Evolutionary conservation across 2,113 vertebrate genomes (phyloP).

Genomic region (Gasterosteus nipponicus): DNA sequence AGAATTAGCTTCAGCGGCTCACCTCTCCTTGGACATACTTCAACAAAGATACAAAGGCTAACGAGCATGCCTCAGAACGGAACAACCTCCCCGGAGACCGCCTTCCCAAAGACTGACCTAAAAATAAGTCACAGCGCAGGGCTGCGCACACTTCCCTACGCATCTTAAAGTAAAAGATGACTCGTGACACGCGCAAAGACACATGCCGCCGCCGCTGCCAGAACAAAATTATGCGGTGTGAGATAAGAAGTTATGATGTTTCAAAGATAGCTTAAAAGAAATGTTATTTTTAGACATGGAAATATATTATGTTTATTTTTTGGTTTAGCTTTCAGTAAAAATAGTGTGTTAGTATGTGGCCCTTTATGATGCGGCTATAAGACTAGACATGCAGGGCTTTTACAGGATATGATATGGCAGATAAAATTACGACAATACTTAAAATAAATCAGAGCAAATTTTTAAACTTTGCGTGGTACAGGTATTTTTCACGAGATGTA

Average conservation of each 20-base stretch:
- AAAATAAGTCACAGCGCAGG: slow-evolving; percentile 76
- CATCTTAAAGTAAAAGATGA: slow-evolving; percentile 64
- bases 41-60: slow-evolving; percentile 36
- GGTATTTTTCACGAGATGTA: not conserved
- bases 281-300: not conserved
- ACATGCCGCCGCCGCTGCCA: slow-evolving; percentile 35
- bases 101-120: slow-evolving; percentile 73
- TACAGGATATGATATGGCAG: slow-evolving; percentile 14
- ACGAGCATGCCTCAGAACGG: slow-evolving; percentile 40
- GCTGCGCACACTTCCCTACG: slow-evolving; percentile 57
- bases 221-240: not conserved
- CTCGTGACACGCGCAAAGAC: slow-evolving; percentile 51
- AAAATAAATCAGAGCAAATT: slow-evolving; percentile 14
- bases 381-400: not conserved
- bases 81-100: slow-evolving; percentile 60
- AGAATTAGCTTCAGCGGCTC: slow-evolving; percentile 31
- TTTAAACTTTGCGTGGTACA: not conserved
- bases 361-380: slow-evolving; percentile 5
- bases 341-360: slow-evolving; percentile 25
- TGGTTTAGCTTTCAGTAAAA: slow-evolving; percentile 30
- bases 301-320: not conserved
- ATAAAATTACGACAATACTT: slow-evolving; percentile 5
- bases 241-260: not conserved
- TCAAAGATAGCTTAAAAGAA: not conserved
- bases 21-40: slow-evolving; percentile 54